Evolutionary conservation across 1,140 invertebrate genomes (phyloP).

Genomic region (Oreohelix idahoensis): DNA sequence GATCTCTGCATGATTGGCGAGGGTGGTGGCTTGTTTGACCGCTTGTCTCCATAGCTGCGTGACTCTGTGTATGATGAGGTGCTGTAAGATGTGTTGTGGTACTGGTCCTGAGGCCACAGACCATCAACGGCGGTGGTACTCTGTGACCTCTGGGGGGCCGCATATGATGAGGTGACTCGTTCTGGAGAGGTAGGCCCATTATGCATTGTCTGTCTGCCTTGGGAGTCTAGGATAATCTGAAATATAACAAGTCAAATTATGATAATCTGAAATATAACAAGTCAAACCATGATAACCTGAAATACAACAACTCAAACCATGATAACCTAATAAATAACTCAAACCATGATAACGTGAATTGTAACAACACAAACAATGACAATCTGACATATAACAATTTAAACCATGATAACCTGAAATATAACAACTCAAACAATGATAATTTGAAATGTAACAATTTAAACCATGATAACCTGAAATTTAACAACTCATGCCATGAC

Average conservation of each 20-base stretch:
- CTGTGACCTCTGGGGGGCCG: constrained; percentile 41
- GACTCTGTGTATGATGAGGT: constrained; percentile 45
- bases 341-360: too few relatives aligned
- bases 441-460: too few relatives aligned
- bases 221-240: constrained; percentile 54
- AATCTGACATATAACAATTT: too few relatives aligned
- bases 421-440: too few relatives aligned
- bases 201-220: constrained; percentile 45
- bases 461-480: too few relatives aligned
- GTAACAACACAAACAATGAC: too few relatives aligned
- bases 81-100: constrained; percentile 39
- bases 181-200: constrained; percentile 59
- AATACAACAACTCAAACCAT: too few relatives aligned
- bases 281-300: too few relatives aligned
- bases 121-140: constrained; percentile 27
- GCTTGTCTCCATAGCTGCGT: constrained; percentile 44
- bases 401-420: too few relatives aligned
- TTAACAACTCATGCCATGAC: too few relatives aligned
- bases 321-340: too few relatives aligned
- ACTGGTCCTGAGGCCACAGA: constrained; percentile 38
- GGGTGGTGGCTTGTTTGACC: constrained; percentile 62
- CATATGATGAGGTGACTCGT: constrained; percentile 40
- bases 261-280: too few relatives aligned
- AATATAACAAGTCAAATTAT: neutral
- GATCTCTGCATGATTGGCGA: constrained; percentile 59